These are phyloP conservation scores for Sinocyclocheilus maitianheensis DNA, from an alignment of 2,113 vertebrate species.

Conservation along the genomic window DNA sequence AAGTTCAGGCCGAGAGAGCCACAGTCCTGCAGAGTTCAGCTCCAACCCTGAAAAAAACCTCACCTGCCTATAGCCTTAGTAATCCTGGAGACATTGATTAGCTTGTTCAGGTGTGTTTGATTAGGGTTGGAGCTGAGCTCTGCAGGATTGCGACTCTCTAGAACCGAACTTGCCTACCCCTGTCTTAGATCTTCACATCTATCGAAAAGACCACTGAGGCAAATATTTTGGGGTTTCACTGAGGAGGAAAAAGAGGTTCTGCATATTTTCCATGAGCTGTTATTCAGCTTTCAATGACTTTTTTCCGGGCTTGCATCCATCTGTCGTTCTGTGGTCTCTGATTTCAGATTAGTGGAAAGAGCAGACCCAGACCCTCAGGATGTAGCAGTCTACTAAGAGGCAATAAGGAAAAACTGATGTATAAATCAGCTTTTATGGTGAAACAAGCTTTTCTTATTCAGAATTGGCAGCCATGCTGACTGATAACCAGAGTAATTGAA, in stretches of 20 bases:
- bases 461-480: neutral
- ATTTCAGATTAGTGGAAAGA: conserved; percentile 54
- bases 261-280: conserved; percentile 68
- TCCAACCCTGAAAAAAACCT: too few species aligned
- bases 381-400: neutral
- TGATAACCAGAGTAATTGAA: neutral
- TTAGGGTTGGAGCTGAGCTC: too few species aligned
- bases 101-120: too few species aligned
- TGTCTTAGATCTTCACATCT: neutral
- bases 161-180: too few species aligned
- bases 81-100: too few species aligned
- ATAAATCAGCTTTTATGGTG: neutral
- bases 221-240: conserved; percentile 54
- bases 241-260: conserved; percentile 47
- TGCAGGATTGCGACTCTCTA: too few species aligned
- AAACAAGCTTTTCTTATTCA: neutral
- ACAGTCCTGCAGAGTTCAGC: too few species aligned
- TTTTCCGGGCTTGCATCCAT: conserved; percentile 55
- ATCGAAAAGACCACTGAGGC: conserved; percentile 16
- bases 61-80: too few species aligned
- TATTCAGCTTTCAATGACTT: conserved; percentile 64
- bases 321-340: conserved; percentile 37
- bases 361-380: conserved; percentile 13
- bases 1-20: too few species aligned
- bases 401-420: neutral